Evolutionary conservation across 2,888 invertebrate genomes (phyloP).

Genomic region (Xylocampa areola): DNA sequence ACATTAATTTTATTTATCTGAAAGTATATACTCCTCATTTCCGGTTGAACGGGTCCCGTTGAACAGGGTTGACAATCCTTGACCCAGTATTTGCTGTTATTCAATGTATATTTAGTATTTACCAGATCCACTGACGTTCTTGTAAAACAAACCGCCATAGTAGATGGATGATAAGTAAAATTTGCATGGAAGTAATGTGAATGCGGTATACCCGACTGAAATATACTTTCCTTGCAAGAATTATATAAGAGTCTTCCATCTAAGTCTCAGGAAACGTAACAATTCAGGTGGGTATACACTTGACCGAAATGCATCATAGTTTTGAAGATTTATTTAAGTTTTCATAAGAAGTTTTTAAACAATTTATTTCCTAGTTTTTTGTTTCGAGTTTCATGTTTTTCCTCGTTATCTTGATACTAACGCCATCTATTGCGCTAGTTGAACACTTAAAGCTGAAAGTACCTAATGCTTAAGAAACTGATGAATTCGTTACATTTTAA

Average conservation of each 20-base stretch:
- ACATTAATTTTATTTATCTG: too few relatives aligned
- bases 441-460: slow-evolving; percentile 10
- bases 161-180: slow-evolving; percentile 31
- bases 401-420: slow-evolving; percentile 33
- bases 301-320: not conserved
- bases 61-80: slow-evolving; percentile 70
- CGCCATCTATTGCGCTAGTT: slow-evolving; percentile 56
- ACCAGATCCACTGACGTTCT: slow-evolving; percentile 47
- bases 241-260: slow-evolving; percentile 16
- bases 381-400: slow-evolving; percentile 9
- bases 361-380: slow-evolving; percentile 12
- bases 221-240: slow-evolving; percentile 19
- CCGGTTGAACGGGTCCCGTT: slow-evolving; percentile 58
- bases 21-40: slow-evolving; percentile 21
- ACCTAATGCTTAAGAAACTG: not conserved
- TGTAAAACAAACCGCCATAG: slow-evolving; percentile 22
- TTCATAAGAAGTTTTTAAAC: slow-evolving; percentile 7
- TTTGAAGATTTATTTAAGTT: not conserved
- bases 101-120: slow-evolving; percentile 68
- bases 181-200: slow-evolving; percentile 29
- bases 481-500: too few relatives aligned
- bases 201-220: slow-evolving; percentile 18
- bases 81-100: slow-evolving; percentile 71
- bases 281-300: slow-evolving; percentile 1
- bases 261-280: slow-evolving; percentile 4